Conservation (phyloP, 2,888 invertebrate genomes). For the Sisyra nigra region DNA sequence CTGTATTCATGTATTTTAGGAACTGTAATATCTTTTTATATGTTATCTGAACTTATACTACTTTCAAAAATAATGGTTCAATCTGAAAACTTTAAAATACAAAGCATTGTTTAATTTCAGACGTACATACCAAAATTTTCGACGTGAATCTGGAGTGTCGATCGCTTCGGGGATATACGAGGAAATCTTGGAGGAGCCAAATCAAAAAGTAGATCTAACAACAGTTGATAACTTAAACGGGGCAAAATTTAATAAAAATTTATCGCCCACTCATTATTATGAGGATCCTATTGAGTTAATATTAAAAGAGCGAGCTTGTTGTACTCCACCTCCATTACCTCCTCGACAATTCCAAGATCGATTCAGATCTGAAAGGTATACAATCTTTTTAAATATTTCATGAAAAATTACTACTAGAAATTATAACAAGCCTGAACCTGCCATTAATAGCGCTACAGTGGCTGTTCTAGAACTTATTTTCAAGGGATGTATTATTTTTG, state of each 20-base stretch:
- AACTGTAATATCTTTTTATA: no score
- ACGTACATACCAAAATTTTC: constrained; percentile 15
- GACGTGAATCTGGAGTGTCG: constrained; percentile 39
- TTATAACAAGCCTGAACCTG: no score
- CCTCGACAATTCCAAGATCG: constrained; percentile 24
- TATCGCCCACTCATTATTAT: constrained; percentile 20
- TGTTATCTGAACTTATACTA: no score
- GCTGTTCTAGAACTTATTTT: no score
- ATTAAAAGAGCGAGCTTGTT: constrained; percentile 14
- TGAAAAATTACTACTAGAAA: no score
- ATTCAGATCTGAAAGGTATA: constrained; percentile 15
- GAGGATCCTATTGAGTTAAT: constrained; percentile 27
- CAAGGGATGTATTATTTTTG: no score
- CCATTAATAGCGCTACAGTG: no score
- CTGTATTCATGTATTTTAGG: no score
- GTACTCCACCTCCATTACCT: constrained; percentile 31
- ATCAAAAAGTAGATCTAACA: constrained; percentile 6
- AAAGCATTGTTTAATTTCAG: not conserved
- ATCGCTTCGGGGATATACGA: constrained; percentile 51
- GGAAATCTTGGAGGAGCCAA: constrained; percentile 37
- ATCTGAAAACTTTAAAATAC: no score
- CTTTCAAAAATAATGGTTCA: no score
- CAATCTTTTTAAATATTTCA: constrained; percentile 4
- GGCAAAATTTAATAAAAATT: constrained; percentile 5
- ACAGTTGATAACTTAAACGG: constrained; percentile 10